Evolutionary conservation across 2,888 invertebrate genomes (phyloP), one percentile per base, ranked within the genome.

Genomic region (Oasisia sp.): DNA sequence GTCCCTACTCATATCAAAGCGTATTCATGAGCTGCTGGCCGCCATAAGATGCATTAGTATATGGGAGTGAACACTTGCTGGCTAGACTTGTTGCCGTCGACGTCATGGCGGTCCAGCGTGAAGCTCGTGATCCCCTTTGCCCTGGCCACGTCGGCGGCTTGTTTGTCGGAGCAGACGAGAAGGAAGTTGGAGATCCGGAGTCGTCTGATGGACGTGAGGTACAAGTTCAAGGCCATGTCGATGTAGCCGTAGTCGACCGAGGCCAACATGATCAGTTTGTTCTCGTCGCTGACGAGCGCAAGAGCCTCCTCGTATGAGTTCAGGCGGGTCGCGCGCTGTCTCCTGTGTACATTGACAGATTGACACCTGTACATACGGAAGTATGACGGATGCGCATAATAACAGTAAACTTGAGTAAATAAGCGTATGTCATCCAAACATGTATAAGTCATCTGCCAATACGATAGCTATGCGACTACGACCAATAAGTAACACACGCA

Each of bases 191-290:
- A 45, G 27, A 93, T 92, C 32, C 89, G 8, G n/a, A 93, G 90
- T 74, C 50, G 89, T 89, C 90, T n/a, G 19, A 93, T 74, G 0
- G 93, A 93, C 3, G 92, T 93, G 4, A 38, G 50, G 91, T 92
- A 93, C 89, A 93, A 32, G 50, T 93, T 93, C 32, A 93, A 50
- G 11, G 93, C 93, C 92, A 93, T 92, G 7, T 90, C 56, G 32
- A 92, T 32, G 45, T 93, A 93, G 3, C 91, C 92, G n/a, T 14
- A 91, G 56, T 93, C 93, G 1, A 91, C 91, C 0, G 91, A 91
- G 14, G 91, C 90, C 12, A 93, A 91, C 9, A 93, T 89, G 45
- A 93, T 92, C 9, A 91, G 9, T 14, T 50, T 50, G 50, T 50
- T 14, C 3, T 9, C 50, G 50, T 50, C 50, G 14, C 50, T 50